A percentile compares a stretch with the other conserved stretches of the same genome.
Conservation (phyloP, 2,797 vertebrate genomes). For the Neopelma chrysocephalum region DNA sequence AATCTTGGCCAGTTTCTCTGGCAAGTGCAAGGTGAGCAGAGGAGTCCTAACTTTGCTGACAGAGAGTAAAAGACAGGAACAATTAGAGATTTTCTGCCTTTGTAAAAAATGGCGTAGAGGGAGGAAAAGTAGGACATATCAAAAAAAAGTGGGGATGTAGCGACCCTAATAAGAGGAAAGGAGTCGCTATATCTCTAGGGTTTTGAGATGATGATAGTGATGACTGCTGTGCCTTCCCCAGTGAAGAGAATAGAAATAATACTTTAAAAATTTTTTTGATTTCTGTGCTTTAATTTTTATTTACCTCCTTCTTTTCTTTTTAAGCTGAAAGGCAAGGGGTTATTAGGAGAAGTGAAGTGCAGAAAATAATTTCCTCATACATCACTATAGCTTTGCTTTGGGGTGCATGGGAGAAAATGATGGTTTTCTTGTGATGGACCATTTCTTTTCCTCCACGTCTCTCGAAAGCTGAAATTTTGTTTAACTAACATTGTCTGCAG, state of each 20-base stretch:
- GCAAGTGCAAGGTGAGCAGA: not conserved
- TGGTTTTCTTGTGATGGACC: not conserved
- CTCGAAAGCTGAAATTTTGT: conserved; percentile 17
- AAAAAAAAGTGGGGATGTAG: not conserved
- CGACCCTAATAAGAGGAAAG: not conserved
- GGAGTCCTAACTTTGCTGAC: not conserved
- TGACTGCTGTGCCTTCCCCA: not conserved
- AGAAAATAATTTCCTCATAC: not conserved
- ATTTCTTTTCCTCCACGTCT: not conserved
- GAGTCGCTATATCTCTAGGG: rapidly evolving
- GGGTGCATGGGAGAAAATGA: not conserved
- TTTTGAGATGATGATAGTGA: not conserved
- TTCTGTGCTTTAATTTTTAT: not conserved
- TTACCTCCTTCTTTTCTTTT: not conserved
- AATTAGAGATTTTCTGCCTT: not conserved
- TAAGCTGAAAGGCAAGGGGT: not conserved
- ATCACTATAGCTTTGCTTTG: not conserved
- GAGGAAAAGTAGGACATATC: not conserved
- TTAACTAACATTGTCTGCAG: not conserved
- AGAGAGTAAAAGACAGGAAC: not conserved
- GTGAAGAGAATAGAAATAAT: not conserved
- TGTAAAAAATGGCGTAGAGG: not conserved
- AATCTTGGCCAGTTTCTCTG: not conserved
- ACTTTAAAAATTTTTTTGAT: not conserved
- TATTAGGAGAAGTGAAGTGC: not conserved